These are phyloP conservation scores for Lacerta agilis DNA, from an alignment of 2,797 vertebrate genomes.

Conservation along the genomic window DNA sequence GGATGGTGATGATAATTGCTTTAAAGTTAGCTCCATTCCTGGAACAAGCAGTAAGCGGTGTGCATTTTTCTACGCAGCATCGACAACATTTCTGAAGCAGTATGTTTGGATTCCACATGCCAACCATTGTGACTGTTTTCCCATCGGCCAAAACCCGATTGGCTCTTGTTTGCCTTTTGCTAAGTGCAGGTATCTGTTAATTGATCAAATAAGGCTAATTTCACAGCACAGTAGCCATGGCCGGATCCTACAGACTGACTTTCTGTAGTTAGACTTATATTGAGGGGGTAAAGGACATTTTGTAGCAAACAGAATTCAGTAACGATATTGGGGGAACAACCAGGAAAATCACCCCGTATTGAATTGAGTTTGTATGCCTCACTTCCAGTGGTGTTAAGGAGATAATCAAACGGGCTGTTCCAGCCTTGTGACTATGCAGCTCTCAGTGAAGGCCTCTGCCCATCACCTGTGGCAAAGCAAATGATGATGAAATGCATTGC, in stretches of 20 bases:
- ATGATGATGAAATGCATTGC: conserved; percentile 49
- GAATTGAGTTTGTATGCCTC: conserved; percentile 65
- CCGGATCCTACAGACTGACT: conserved; percentile 73
- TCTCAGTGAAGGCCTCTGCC: conserved; percentile 53
- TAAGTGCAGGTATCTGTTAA: conserved; percentile 76
- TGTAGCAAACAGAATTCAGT: conserved; percentile 73
- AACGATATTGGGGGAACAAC: conserved; percentile 75
- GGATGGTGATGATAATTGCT: conserved; percentile 72
- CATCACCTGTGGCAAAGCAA: conserved; percentile 47
- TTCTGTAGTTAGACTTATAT: conserved; percentile 76
- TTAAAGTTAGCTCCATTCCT: conserved; percentile 74
- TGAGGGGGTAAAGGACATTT: conserved; percentile 70
- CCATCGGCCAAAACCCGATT: conserved; percentile 66
- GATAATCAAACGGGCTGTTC: conserved; percentile 61
- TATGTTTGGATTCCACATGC: conserved; percentile 61
- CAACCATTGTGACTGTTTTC: conserved; percentile 60
- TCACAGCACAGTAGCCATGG: conserved; percentile 73
- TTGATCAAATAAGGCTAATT: conserved; percentile 77
- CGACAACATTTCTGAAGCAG: conserved; percentile 53
- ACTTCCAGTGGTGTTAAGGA: conserved; percentile 58
- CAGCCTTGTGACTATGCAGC: conserved; percentile 73
- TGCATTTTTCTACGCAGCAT: conserved; percentile 70
- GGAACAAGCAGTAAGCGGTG: conserved; percentile 68
- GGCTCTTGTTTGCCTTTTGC: conserved; percentile 79
- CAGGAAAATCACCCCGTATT: conserved; percentile 53